Evolutionary conservation across 2,888 invertebrate species (phyloP).

Genomic region (Elysia crispata): DNA sequence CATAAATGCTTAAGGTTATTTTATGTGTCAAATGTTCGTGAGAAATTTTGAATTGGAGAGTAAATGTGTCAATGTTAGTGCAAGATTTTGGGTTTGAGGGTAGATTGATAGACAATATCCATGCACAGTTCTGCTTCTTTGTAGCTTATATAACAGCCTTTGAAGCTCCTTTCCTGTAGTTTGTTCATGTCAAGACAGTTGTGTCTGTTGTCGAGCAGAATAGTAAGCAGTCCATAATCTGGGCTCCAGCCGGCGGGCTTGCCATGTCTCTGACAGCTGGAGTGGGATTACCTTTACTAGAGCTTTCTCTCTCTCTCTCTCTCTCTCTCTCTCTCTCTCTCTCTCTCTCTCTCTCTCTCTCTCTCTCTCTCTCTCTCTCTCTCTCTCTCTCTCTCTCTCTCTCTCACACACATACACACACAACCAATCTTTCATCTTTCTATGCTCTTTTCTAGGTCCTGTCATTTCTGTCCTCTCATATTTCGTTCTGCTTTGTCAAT

Average conservation of each 20-base stretch:
- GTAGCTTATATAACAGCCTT: background rate
- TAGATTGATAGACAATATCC: too few species aligned
- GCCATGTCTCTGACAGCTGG: background rate
- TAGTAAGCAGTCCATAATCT: conserved; percentile 2
- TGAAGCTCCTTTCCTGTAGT: background rate
- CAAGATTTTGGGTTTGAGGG: too few species aligned
- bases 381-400: conserved; percentile 10
- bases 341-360: too few species aligned
- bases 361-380: background rate
- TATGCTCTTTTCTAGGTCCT: background rate
- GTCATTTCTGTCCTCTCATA: background rate
- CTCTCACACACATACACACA: background rate
- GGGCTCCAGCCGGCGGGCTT: background rate
- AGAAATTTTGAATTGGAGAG: too few species aligned
- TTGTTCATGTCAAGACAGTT: background rate
- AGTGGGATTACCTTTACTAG: background rate
- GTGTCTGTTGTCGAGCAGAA: background rate
- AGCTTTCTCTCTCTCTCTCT: background rate
- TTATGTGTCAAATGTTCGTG: too few species aligned
- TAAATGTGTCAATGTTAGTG: too few species aligned
- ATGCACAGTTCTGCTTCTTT: too few species aligned
- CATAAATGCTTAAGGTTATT: too few species aligned
- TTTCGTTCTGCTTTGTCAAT: background rate
- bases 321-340: conserved; percentile 3
- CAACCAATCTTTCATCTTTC: background rate